Percentiles rank a stretch among this genome's conserved stretches.
phyloP scores from a whole-genome alignment of 1,140 invertebrate species.

The Aphelenchoides fujianensis region DNA sequence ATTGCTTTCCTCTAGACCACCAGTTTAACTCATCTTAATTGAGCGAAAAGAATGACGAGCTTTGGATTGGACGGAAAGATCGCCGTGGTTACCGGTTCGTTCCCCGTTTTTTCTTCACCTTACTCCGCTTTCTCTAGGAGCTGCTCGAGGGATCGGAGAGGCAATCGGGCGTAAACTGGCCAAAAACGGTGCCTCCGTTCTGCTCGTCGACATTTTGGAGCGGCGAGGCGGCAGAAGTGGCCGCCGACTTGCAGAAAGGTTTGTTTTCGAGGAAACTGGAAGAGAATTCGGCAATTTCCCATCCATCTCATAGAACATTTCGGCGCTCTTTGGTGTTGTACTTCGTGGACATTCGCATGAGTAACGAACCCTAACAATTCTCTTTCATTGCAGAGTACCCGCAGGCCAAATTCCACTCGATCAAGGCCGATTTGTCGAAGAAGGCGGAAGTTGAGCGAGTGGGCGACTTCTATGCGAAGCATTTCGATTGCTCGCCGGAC shows the following conservation, averaged over 20 bases:
- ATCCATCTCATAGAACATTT: background rate
- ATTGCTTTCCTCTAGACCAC: too few relatives aligned
- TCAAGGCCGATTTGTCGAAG: background rate
- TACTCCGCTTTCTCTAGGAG: background rate
- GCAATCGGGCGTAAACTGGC: background rate
- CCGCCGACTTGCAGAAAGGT: background rate
- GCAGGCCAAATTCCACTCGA: background rate
- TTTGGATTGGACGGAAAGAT: background rate
- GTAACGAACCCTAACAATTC: too few relatives aligned
- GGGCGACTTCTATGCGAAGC: background rate
- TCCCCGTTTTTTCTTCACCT: background rate
- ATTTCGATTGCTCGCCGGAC: background rate
- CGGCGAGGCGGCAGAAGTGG: background rate
- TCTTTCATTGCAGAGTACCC: background rate
- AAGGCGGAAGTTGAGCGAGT: background rate
- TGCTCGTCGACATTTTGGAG: background rate
- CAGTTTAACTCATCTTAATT: too few relatives aligned
- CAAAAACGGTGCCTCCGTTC: background rate
- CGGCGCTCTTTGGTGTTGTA: too few relatives aligned
- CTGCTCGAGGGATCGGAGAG: background rate
- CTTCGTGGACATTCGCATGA: too few relatives aligned
- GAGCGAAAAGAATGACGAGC: background rate
- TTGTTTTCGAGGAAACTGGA: too few relatives aligned
- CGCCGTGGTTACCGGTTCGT: background rate
- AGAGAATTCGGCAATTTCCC: too few relatives aligned